Percentiles rank a stretch among this genome's conserved stretches.
Evolutionary conservation across 2,113 vertebrate species (phyloP).

Genomic region (Hypocryptadius cinnamomeus): DNA sequence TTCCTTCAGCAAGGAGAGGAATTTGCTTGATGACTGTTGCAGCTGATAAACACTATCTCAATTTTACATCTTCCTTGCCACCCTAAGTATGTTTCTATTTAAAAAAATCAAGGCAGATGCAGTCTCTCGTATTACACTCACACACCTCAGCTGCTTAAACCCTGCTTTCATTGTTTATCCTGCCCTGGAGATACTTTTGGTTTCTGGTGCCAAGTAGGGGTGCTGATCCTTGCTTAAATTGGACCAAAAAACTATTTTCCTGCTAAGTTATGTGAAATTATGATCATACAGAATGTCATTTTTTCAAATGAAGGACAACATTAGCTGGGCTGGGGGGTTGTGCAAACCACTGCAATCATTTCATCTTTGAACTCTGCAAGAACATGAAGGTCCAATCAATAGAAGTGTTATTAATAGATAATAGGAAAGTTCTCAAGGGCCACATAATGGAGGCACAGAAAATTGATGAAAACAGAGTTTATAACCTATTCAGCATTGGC

Average conservation of each 20-base stretch:
- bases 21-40: background rate
- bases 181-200: background rate
- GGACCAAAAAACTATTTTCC: background rate
- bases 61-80: background rate
- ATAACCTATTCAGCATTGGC: background rate
- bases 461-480: background rate
- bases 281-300: background rate
- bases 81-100: background rate
- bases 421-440: background rate
- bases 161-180: background rate
- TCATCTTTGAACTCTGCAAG: background rate
- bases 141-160: background rate
- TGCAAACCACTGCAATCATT: background rate
- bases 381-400: background rate
- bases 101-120: background rate
- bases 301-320: background rate
- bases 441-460: background rate
- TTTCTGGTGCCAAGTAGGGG: background rate
- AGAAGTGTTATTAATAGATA: constrained; percentile 20
- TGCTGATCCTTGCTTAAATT: background rate
- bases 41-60: background rate
- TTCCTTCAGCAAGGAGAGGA: background rate
- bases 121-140: background rate
- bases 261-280: background rate
- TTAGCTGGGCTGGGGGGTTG: background rate